Percentiles rank a stretch among this genome's conserved stretches.
Conservation (phyloP, 2,888 invertebrate genomes). For the Geotrupes spiniger region DNA sequence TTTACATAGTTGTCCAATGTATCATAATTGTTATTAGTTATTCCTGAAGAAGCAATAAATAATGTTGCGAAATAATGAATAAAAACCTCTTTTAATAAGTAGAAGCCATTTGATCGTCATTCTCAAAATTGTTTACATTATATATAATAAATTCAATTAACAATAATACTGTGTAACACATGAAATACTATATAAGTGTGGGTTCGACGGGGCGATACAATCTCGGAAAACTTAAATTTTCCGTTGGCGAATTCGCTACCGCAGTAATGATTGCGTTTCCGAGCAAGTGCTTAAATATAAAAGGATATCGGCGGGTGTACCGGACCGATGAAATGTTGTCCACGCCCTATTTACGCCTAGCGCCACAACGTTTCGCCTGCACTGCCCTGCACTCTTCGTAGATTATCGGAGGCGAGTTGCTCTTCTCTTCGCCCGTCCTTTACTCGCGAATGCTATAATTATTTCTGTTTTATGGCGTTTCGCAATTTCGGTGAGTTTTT, state of each 20-base stretch:
- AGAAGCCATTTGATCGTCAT: too few relatives aligned
- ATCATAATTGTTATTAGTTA: too few relatives aligned
- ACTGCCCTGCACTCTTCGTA: background rate
- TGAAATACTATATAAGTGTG: background rate
- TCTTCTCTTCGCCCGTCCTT: slow-evolving; percentile 13
- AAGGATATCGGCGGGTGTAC: background rate
- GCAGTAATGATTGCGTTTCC: slow-evolving; percentile 3
- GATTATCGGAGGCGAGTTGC: slow-evolving; percentile 1
- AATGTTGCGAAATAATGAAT: too few relatives aligned
- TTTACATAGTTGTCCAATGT: too few relatives aligned
- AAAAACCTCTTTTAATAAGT: too few relatives aligned
- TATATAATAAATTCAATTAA: too few relatives aligned
- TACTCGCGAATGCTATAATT: slow-evolving; percentile 11
- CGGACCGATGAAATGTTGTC: background rate
- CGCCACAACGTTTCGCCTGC: background rate
- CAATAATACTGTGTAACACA: background rate
- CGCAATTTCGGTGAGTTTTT: background rate
- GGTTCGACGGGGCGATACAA: background rate
- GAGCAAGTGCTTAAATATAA: slow-evolving; percentile 4
- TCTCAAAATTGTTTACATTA: too few relatives aligned
- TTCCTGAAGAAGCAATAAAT: too few relatives aligned
- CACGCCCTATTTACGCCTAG: slow-evolving; percentile 4
- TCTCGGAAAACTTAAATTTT: slow-evolving; percentile 4
- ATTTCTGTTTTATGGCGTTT: slow-evolving; percentile 14
- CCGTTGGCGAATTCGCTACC: slow-evolving; percentile 4